Conservation (phyloP, 2,888 invertebrate genomes). For the Lordiphosa andalusiaca region DNA sequence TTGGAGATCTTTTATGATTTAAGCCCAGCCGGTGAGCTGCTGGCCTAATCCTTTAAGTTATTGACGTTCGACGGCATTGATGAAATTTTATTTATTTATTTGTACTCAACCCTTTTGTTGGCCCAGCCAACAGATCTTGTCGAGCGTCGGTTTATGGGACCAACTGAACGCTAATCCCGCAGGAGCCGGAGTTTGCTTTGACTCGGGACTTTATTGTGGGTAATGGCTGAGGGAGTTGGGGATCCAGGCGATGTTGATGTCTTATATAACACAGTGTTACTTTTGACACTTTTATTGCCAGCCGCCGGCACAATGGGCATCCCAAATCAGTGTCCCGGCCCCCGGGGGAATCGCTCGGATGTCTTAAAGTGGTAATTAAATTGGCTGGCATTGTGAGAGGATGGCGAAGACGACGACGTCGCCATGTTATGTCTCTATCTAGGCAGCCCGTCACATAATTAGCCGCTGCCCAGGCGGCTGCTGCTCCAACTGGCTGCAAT, state of each 20-base stretch:
- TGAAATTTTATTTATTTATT: conserved; percentile 74
- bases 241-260: conserved; percentile 55
- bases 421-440: conserved; percentile 60
- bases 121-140: conserved; percentile 18
- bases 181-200: conserved; percentile 39
- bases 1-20: conserved; percentile 56
- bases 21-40: conserved; percentile 47
- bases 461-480: conserved; percentile 19
- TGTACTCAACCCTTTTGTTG: conserved; percentile 58
- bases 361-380: conserved; percentile 74
- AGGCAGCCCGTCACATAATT: conserved; percentile 40
- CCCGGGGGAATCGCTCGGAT: conserved; percentile 51
- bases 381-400: conserved; percentile 61
- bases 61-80: conserved; percentile 65
- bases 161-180: conserved; percentile 58
- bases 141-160: conserved; percentile 50
- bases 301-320: conserved; percentile 42
- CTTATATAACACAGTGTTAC: conserved; percentile 74
- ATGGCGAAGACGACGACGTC: not conserved
- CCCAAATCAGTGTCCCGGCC: conserved; percentile 19
- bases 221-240: conserved; percentile 68
- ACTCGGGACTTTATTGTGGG: conserved; percentile 44
- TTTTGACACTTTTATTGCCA: conserved; percentile 73
- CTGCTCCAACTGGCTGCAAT: conserved; percentile 19
- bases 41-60: conserved; percentile 71